Percentiles rank a stretch among this genome's conserved stretches.
phyloP scores from a whole-genome alignment of 35 echinoderm and acorn worm species.

The Eucidaris tribuloides region DNA sequence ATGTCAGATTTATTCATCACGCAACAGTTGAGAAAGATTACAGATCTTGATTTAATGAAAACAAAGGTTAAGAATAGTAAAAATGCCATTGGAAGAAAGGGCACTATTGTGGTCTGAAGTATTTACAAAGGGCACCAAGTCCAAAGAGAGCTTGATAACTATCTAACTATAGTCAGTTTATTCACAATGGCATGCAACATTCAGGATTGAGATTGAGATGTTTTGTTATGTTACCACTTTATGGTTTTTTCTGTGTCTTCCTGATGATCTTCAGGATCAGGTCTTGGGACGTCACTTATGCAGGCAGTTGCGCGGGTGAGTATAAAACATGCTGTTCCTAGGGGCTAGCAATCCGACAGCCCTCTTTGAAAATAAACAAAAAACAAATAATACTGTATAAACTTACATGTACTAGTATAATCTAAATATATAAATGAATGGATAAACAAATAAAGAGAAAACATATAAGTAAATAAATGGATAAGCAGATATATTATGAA shows the following conservation, averaged over 20 bases:
- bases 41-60: too few species aligned
- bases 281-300: constrained; percentile 13
- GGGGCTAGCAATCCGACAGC: too few species aligned
- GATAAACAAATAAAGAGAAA: neutral
- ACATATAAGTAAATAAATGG: neutral
- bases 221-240: neutral
- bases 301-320: constrained; percentile 3
- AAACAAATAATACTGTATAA: neutral
- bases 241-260: too few species aligned
- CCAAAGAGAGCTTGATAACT: neutral
- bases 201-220: neutral
- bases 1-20: too few species aligned
- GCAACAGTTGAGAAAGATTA: too few species aligned
- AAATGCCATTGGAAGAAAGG: neutral
- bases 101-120: neutral
- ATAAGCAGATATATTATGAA: too few species aligned
- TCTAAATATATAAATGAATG: neutral
- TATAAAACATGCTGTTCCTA: too few species aligned
- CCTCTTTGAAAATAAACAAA: neutral
- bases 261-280: neutral
- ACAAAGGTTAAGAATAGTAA: too few species aligned
- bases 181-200: neutral
- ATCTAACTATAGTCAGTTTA: neutral
- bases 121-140: neutral
- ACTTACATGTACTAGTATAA: neutral